Base-by-base conservation (phyloP, 2,797 vertebrate species). In the Peromyscus attwateri region DNA sequence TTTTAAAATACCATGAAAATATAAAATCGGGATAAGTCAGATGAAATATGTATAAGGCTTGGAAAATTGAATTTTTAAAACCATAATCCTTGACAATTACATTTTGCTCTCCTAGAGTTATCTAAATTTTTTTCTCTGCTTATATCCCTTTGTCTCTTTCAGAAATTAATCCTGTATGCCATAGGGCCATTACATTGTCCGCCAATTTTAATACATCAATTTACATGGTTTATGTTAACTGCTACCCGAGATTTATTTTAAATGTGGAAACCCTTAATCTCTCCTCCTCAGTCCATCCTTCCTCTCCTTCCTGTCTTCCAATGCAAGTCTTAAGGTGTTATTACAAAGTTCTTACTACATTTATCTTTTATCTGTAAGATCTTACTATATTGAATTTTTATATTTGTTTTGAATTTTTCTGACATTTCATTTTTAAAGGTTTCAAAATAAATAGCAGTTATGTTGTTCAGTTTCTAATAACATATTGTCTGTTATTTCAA, bases 1-100 rank as follows among this genome's bases (percentile, higher is more conserved):
- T 66, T 93, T 91, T 91, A 85, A 91, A 91, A 91, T 25, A 21
- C 31, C 43, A 46, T 82, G 37, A 40, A 93, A 87, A 60, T 77
- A 81, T 43, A 52, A 82, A 81, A 37, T 66, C 68, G 2, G 3
- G 16, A 55, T 90, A 89, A 92, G 71, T 79, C 52, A 73, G 83
- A 81, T 90, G 37, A 95, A 89, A 88, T 93, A 66, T 46, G 17
- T 46, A 14, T 13, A 91, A 71, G 57, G 12, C 37, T 92, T 37
- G 1, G 10, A 87, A 87, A 77, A 80, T 27, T 91, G 75, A 64
- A 37, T n/a, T 27, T 52, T 87, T 91, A 27, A 75, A 57, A 92
- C 52, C 37, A 75, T 25, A 75, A 66, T 73, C 29, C 11, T 66
- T 76, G 87, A 64, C 37, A 89, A 62, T 76, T 46, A 62, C 55